Base-by-base conservation (phyloP, 2,797 vertebrate species). In the Zalophus californianus region DNA sequence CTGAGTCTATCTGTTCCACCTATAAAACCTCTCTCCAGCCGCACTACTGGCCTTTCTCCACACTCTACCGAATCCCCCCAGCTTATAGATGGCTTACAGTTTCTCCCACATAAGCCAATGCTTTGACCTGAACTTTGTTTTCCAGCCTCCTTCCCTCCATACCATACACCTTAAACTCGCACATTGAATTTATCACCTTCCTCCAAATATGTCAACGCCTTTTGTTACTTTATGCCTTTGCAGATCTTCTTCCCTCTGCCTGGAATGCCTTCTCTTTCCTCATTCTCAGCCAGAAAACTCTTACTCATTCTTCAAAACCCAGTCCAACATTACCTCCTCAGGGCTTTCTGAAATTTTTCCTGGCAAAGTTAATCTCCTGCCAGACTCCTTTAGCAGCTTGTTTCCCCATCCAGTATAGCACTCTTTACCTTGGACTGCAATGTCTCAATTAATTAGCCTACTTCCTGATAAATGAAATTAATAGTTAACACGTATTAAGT, bases 401-500 rank as follows among this genome's bases (percentile, higher is more conserved):
- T 88, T 94, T 94, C 68, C 35, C 52, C 13, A 32, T 41, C 64
- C 58, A 3, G 48, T 54, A 75, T 15, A 44, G 27, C 8, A n/a
- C 85, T 68, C 35, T 83, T 38, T 3, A 15, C 70, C 72, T 86
- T 48, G 50, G 21, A 50, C 32, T 62, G 23, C 25, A 72, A 62
- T 41, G 21, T n/a, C 21, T 54, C 38, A 52, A 25, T 86, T 54
- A 52, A 60, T 91, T 82, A 54, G 54, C 25, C 80, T 82, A 66
- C 29, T 94, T 96, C 96, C 94, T 89, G 52, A 21, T 79, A 86
- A 84, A 64, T 54, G 75, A 70, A 91, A 82, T 41, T 29, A 94
- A 96, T 82, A 73, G 91, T 94, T 94, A 92, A 75, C 73, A 86
- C 25, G 50, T 77, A 83, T 93, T 88, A 96, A 90, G 58, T 91